phyloP scores from a whole-genome alignment of 2,113 vertebrate genomes.

The Coryphaenoides rupestris region DNA sequence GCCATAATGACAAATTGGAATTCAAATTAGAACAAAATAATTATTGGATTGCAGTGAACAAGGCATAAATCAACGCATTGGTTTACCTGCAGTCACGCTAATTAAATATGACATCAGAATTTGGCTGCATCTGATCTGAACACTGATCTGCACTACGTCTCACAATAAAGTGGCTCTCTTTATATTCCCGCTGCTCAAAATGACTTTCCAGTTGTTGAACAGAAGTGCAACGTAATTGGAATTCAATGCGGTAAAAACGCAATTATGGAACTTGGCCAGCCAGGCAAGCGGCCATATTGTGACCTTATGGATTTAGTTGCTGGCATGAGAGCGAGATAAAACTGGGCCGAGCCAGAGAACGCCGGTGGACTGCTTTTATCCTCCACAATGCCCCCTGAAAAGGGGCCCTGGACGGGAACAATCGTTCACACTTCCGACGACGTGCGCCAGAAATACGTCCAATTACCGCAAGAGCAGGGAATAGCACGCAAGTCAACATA shows the following conservation, averaged over 20 bases:
- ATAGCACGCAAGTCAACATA: background rate
- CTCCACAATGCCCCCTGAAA: background rate
- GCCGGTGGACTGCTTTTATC: conserved; percentile 1
- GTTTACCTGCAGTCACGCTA: too few relatives aligned
- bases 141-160: conserved; percentile 48
- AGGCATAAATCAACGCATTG: too few relatives aligned
- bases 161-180: conserved; percentile 51
- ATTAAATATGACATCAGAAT: conserved; percentile 26
- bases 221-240: conserved; percentile 60
- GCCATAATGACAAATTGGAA: too few relatives aligned
- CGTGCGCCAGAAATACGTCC: background rate
- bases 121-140: conserved; percentile 43
- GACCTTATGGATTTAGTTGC: conserved; percentile 58
- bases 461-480: background rate
- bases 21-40: too few relatives aligned
- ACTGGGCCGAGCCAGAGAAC: conserved; percentile 18
- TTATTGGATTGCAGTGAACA: too few relatives aligned
- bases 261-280: conserved; percentile 52
- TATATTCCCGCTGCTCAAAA: conserved; percentile 62
- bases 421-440: background rate
- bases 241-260: conserved; percentile 60
- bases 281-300: conserved; percentile 54
- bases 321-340: conserved; percentile 31
- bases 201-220: conserved; percentile 55
- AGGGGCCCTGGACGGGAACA: background rate